Base-by-base conservation (phyloP, 2,888 invertebrate species). In the Sinhomidia bicolor region DNA sequence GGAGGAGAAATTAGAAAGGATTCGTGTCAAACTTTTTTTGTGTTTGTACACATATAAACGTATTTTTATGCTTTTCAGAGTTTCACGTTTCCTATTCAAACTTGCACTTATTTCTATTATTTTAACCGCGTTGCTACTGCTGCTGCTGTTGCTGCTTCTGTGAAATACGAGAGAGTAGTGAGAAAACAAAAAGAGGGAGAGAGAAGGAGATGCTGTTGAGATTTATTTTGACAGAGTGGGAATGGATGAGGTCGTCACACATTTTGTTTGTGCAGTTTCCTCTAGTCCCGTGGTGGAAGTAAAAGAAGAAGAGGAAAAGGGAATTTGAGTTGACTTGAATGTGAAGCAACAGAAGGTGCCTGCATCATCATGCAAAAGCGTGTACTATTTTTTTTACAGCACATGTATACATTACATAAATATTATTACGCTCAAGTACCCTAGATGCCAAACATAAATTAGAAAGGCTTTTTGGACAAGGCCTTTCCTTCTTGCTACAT, bases 171-270 rank as follows among this genome's bases (percentile, higher is more conserved):
- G 60, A 60, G 26, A 23, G 60, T 60, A 60, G 26, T 5, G 23
- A 23, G 7, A 20, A 26, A 9, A 36, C 5, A 4, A 36, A 17
- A 20, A 57, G 20, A 6, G 12, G 26, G 23, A 12, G 10, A 71
- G 12, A 23, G 26, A 26, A 62, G 9, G 23, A 44, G 36, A 32
- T n/a, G 17, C 17, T 32, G 71, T 20, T 44, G 44, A 71, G 71
- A 71, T 71, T 71, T 71, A 71, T 71, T 71, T 71, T 41, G 71
- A 71, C 71, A 71, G 71, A 44, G 44, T 65, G 44, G 71, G 20
- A 71, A 71, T 71, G 71, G 71, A 71, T 71, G 71, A 71, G 71
- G 71, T 71, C 71, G 65, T 71, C 71, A 44, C 44, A 23, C 9
- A 71, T 36, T 65, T 65, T 65, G 17, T 51, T 51, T 3, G 14